Percentiles rank a stretch among this genome's conserved stretches.
Evolutionary conservation across 2,888 invertebrate genomes (phyloP).

Genomic region (Caenorhabditis sinica): DNA sequence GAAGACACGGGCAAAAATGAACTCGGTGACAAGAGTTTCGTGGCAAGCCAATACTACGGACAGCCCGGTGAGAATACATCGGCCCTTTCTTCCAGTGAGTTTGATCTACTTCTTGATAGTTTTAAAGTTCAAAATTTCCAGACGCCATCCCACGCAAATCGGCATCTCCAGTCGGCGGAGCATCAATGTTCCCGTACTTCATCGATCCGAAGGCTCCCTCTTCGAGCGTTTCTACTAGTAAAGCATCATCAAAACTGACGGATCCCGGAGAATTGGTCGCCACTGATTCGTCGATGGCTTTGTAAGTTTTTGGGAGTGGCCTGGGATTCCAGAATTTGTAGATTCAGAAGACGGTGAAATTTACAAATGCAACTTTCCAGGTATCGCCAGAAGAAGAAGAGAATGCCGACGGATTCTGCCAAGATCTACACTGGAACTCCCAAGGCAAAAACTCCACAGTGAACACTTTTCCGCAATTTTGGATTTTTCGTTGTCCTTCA

Average conservation of each 20-base stretch:
- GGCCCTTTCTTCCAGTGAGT: conserved; percentile 6
- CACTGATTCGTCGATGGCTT: conserved; percentile 26
- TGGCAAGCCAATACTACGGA: conserved; percentile 7
- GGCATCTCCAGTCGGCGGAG: neutral
- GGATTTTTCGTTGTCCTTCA: neutral
- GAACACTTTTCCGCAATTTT: neutral
- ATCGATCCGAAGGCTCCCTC: conserved; percentile 49
- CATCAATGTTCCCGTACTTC: conserved; percentile 54
- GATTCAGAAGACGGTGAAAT: neutral
- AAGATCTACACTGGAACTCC: conserved; percentile 24
- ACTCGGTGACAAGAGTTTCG: conserved; percentile 3
- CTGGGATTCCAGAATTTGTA: neutral
- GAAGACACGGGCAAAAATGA: neutral
- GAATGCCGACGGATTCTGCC: conserved; percentile 18
- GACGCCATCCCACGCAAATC: conserved; percentile 8
- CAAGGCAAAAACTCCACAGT: conserved; percentile 8
- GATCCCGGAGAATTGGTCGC: neutral
- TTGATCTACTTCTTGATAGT: neutral
- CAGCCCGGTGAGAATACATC: conserved; percentile 3
- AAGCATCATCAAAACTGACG: conserved; percentile 19
- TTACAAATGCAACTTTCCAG: neutral
- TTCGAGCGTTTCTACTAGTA: conserved; percentile 12
- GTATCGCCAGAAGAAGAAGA: conserved; percentile 26
- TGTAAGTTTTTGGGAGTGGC: conserved; percentile 15
- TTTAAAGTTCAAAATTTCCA: conserved; percentile 11